Percentiles rank a stretch among this genome's conserved stretches.
phyloP scores from a whole-genome alignment of 2,797 vertebrate genomes.

The Paedocypris micromegethes region DNA sequence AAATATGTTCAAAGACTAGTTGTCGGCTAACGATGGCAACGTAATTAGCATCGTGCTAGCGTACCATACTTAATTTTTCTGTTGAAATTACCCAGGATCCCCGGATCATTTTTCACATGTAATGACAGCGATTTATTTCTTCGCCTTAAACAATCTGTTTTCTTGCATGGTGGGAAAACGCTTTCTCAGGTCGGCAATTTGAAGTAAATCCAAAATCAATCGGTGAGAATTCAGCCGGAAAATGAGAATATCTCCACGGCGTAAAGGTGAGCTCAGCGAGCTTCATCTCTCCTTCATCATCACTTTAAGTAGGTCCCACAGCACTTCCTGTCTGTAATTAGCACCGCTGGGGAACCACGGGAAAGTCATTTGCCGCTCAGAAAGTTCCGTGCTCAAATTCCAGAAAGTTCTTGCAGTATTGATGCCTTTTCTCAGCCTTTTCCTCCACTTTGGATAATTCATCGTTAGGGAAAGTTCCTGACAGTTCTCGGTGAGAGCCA shows the following conservation, averaged over 20 bases:
- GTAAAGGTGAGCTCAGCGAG: conserved; percentile 22
- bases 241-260: conserved; percentile 23
- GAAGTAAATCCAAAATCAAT: conserved; percentile 27
- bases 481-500: conserved; percentile 18
- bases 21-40: no score
- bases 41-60: no score
- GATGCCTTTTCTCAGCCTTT: conserved; percentile 1
- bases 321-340: conserved; percentile 32
- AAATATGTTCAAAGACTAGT: no score
- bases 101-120: conserved; percentile 1
- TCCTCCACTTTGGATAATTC: conserved; percentile 1
- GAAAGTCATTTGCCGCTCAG: conserved; percentile 15
- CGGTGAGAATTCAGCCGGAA: conserved; percentile 27
- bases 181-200: conserved; percentile 16
- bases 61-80: no score
- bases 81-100: no score
- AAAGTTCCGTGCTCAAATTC: conserved; percentile 16
- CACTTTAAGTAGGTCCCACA: conserved; percentile 32
- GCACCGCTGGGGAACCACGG: conserved; percentile 20
- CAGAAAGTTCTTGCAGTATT: background rate
- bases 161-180: background rate
- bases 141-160: conserved; percentile 1
- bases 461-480: conserved; percentile 3
- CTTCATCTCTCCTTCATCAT: conserved; percentile 30
- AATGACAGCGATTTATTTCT: conserved; percentile 24